These are phyloP conservation scores for Sericinus montela DNA, from an alignment of 2,888 invertebrate genomes.

Conservation along the genomic window DNA sequence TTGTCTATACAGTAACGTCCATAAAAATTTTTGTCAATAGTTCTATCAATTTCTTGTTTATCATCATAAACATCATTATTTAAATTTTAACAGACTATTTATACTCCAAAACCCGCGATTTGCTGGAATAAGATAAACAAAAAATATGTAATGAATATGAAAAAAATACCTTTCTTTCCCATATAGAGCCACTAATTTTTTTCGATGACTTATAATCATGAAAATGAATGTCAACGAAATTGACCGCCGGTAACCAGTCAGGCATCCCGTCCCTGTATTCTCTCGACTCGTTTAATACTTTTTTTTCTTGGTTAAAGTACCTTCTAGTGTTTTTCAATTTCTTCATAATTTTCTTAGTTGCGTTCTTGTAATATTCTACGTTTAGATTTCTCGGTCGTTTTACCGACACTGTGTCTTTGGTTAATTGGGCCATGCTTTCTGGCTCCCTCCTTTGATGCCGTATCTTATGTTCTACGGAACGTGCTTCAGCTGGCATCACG, in stretches of 20 bases:
- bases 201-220: conserved; percentile 45
- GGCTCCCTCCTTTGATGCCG: conserved; percentile 54
- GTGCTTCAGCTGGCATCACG: conserved; percentile 57
- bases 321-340: conserved; percentile 57
- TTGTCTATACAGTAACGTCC: too few species aligned
- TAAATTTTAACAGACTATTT: too few species aligned
- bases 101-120: too few species aligned
- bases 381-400: conserved; percentile 41
- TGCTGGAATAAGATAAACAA: too few species aligned
- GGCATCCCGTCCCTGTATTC: conserved; percentile 63
- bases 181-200: conserved; percentile 41
- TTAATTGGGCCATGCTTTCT: conserved; percentile 36
- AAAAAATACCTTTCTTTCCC: conserved; percentile 55
- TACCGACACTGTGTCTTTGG: conserved; percentile 45
- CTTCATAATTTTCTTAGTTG: conserved; percentile 54
- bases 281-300: conserved; percentile 49
- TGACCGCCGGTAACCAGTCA: conserved; percentile 62
- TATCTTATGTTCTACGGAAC: conserved; percentile 48
- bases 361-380: conserved; percentile 50
- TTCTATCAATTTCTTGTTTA: too few species aligned
- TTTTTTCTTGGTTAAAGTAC: conserved; percentile 52
- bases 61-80: too few species aligned
- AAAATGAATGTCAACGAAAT: conserved; percentile 64
- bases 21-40: too few species aligned
- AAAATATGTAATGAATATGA: background rate